These are phyloP conservation scores for Amiota mariae DNA, from an alignment of 2,888 invertebrate species.

Conservation along the genomic window DNA sequence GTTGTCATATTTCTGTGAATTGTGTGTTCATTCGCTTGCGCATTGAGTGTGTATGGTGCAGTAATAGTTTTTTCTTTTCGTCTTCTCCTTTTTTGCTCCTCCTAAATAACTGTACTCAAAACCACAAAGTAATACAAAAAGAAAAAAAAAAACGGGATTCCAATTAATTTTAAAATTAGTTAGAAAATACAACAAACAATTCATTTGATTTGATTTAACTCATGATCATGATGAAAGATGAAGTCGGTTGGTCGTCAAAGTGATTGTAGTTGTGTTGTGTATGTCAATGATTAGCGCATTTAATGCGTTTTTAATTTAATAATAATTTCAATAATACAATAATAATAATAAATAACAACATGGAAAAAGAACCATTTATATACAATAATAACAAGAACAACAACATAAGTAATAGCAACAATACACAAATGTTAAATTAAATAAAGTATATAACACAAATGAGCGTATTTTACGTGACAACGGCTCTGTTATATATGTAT, in stretches of 20 bases:
- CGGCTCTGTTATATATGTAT: background rate
- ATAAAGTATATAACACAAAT: constrained; percentile 22
- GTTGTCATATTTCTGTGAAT: background rate
- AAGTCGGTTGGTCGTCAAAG: background rate
- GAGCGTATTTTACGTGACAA: constrained; percentile 18
- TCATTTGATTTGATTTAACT: background rate
- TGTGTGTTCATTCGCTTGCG: background rate
- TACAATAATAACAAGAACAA: constrained; percentile 24
- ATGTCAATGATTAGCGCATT: constrained; percentile 28
- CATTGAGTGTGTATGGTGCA: background rate
- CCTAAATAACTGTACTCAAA: constrained; percentile 26
- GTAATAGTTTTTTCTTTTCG: constrained; percentile 23
- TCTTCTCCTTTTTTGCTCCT: background rate
- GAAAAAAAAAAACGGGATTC: background rate
- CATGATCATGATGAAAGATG: background rate
- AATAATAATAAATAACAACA: constrained; percentile 25
- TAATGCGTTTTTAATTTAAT: constrained; percentile 45
- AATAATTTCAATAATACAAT: constrained; percentile 19
- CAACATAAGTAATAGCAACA: background rate
- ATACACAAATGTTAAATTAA: constrained; percentile 15
- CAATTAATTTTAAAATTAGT: background rate
- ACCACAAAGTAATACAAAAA: constrained; percentile 1
- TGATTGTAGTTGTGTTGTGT: background rate
- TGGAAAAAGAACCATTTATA: constrained; percentile 10
- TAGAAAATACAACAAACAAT: background rate